phyloP scores from a whole-genome alignment of 2,113 vertebrate species.

The Odontesthes bonariensis region DNA sequence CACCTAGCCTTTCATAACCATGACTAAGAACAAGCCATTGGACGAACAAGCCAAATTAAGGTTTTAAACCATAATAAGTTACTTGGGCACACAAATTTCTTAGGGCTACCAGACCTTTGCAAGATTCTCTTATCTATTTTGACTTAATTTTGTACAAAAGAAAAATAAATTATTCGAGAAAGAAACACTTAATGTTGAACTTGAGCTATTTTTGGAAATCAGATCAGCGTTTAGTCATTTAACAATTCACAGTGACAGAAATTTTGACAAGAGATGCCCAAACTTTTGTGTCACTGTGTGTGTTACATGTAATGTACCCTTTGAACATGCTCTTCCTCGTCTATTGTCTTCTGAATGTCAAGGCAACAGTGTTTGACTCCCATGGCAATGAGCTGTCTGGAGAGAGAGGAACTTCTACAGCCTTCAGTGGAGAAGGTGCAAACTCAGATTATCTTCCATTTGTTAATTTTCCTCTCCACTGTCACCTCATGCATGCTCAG shows the following conservation, averaged over 20 bases:
- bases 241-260: not conserved
- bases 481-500: no score
- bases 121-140: not conserved
- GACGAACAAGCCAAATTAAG: no score
- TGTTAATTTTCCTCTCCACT: no score
- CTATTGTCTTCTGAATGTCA: conserved; percentile 39
- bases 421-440: conserved; percentile 89
- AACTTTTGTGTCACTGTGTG: not conserved
- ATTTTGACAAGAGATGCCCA: not conserved
- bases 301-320: not conserved
- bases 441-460: not conserved
- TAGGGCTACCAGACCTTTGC: no score
- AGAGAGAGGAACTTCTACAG: conserved; percentile 90
- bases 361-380: conserved; percentile 91
- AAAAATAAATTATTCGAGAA: no score
- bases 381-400: conserved; percentile 88
- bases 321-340: conserved; percentile 20
- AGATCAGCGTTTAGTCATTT: no score
- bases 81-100: no score
- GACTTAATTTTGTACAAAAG: no score
- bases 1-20: not conserved
- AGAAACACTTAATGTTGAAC: no score
- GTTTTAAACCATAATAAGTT: no score
- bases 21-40: no score
- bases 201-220: no score